A percentile compares a stretch with the other conserved stretches of the same genome.
These are phyloP conservation scores for Seira musarum DNA, from an alignment of 2,888 invertebrate genomes.

Conservation along the genomic window DNA sequence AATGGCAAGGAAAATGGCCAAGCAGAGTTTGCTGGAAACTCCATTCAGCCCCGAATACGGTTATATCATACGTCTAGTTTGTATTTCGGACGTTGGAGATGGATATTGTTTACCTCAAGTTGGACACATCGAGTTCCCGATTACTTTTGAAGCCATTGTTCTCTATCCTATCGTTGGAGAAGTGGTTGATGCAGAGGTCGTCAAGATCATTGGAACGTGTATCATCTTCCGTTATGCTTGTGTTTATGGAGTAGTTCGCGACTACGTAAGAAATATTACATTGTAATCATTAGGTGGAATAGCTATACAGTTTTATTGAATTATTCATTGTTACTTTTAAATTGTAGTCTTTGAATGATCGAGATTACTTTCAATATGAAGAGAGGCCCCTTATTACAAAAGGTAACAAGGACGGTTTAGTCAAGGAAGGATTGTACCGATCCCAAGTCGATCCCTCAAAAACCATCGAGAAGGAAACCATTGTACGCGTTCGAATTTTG, in stretches of 20 bases:
- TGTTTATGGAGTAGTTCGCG: constrained; percentile 34
- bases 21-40: constrained; percentile 10
- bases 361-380: constrained; percentile 28
- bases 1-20: constrained; percentile 18
- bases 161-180: constrained; percentile 42
- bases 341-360: constrained; percentile 30
- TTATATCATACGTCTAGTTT: constrained; percentile 16
- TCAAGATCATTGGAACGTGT: constrained; percentile 26
- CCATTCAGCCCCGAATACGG: constrained; percentile 23
- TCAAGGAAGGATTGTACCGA: constrained; percentile 18
- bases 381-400: background rate
- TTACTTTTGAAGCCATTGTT: constrained; percentile 40
- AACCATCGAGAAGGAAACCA: constrained; percentile 34
- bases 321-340: background rate
- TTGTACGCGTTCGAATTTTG: constrained; percentile 19
- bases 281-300: no score
- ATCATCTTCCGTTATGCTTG: constrained; percentile 33
- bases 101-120: constrained; percentile 36
- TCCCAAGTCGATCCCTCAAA: constrained; percentile 19
- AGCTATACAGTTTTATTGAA: no score
- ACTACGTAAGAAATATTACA: constrained; percentile 29
- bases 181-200: constrained; percentile 21
- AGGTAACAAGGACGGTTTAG: background rate
- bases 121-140: constrained; percentile 30
- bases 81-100: constrained; percentile 23